A percentile compares a stretch with the other conserved stretches of the same genome.
Conservation (phyloP, 64 coral and sea anemone species). For the Astreopora myriophthalma region DNA sequence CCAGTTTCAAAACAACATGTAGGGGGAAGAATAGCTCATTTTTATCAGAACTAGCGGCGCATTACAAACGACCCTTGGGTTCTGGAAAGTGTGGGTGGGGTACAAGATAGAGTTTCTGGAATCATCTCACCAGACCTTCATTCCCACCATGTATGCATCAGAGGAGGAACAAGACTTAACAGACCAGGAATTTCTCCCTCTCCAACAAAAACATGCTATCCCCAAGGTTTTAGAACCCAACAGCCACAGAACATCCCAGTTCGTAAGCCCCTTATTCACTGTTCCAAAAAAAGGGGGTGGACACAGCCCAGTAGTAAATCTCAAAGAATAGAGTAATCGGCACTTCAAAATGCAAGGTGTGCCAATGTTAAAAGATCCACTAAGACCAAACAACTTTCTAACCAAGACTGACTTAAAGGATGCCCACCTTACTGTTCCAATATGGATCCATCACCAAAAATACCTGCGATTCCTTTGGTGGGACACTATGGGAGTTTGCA, state of each 20-base stretch:
- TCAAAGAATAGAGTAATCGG: neutral
- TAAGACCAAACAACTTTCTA: neutral
- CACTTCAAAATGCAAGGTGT: slow-evolving; percentile 58
- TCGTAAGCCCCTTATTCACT: slow-evolving; percentile 32
- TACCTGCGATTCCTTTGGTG: slow-evolving; percentile 15
- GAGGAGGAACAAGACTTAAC: neutral
- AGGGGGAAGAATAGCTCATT: slow-evolving; percentile 22
- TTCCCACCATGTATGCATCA: neutral
- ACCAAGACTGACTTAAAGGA: slow-evolving; percentile 39
- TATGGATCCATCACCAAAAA: neutral
- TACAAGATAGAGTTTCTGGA: slow-evolving; percentile 22
- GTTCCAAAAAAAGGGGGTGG: slow-evolving; percentile 28
- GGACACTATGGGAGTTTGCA: neutral
- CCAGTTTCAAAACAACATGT: neutral
- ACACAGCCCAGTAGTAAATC: slow-evolving; percentile 47
- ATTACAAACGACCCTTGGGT: slow-evolving; percentile 36
- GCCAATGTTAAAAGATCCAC: neutral
- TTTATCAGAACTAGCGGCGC: neutral
- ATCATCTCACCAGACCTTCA: neutral
- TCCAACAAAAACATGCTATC: slow-evolving; percentile 25
- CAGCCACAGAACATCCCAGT: neutral
- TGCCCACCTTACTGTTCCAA: slow-evolving; percentile 19
- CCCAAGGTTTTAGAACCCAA: neutral
- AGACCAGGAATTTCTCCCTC: neutral
- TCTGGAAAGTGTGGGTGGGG: neutral